Evolutionary conservation across 2,113 vertebrate species (phyloP), one percentile per base, ranked within the genome.

Genomic region (Phylloscopus trochiloides): DNA sequence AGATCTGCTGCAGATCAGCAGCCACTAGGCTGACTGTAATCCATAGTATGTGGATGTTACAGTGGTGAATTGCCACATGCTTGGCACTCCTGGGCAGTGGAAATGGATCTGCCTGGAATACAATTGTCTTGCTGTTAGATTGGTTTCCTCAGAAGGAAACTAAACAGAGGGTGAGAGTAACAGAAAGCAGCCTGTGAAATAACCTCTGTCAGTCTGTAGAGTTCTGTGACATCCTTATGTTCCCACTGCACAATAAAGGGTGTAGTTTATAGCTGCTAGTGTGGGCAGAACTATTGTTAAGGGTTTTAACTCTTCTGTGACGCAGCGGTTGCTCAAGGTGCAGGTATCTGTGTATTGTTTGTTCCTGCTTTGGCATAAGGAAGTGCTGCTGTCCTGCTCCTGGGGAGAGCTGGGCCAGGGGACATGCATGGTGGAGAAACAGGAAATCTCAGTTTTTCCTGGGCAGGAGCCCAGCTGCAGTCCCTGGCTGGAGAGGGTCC

Each of bases 111-210:
- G 17, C 29, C 58, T 58, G 87, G 74, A 86, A 61, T 24, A 47
- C 40, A 84, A 36, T 58, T 3, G 0, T 65, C 50, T 57, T 79
- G 61, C 7, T 17, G 54, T 93, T 91, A 81, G 38, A 70, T 62
- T 0, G 0, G 42, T 84, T 95, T 95, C 68, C 89, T 95, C 79
- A 25, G 47, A 93, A 80, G 55, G 82, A 96, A 95, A 81, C 48
- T 57, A 62, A 88, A 79, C 31, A 75, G 62, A 96, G 73, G 32
- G 42, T 28, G 68, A 72, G 57, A 89, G 62, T 71, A 82, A 70
- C 9, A 77, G 82, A 95, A 77, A 90, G 24, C 47, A 79, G 17
- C 72, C 51, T 92, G 77, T 72, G 82, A 88, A 94, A 82, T 57
- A 84, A 70, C 54, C n/a, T 74, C 40, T 66, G 78, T 45, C 24